A percentile compares a stretch with the other conserved stretches of the same genome.
phyloP scores from a whole-genome alignment of 2,113 vertebrate species.

The Psittacus erithacus region DNA sequence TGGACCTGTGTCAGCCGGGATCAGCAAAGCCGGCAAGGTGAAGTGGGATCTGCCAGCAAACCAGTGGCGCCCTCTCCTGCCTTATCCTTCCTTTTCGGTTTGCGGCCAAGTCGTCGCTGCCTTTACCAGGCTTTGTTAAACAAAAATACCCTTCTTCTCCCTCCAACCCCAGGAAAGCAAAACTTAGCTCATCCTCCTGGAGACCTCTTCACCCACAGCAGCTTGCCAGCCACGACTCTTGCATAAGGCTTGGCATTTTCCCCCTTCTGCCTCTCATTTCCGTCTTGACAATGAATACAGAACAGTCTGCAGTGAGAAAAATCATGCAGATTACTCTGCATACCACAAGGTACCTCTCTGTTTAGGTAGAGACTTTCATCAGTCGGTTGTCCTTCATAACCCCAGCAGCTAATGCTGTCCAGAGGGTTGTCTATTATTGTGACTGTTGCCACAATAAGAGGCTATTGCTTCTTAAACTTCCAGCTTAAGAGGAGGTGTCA shows the following conservation, averaged over 20 bases:
- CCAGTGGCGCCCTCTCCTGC: slow-evolving; percentile 13
- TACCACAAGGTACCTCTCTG: not conserved
- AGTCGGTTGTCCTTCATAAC: not conserved
- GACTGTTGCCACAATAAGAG: not conserved
- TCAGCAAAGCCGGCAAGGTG: not conserved
- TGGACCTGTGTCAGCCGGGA: not conserved
- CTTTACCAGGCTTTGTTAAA: not conserved
- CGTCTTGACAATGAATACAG: not conserved
- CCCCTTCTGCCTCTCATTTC: not conserved
- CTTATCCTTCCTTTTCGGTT: not conserved
- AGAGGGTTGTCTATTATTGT: not conserved
- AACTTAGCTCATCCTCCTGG: not conserved
- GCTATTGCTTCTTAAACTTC: not conserved
- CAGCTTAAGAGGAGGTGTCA: not conserved
- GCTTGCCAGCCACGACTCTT: not conserved
- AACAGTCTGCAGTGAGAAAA: not conserved
- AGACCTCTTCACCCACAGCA: not conserved
- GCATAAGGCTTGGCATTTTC: not conserved
- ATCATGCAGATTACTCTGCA: not conserved
- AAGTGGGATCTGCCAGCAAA: not conserved
- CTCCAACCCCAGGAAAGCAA: not conserved
- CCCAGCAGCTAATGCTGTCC: not conserved
- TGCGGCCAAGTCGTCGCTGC: not conserved
- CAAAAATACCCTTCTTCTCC: not conserved
- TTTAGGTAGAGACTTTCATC: not conserved